Conservation (phyloP, 2,797 vertebrate genomes). For the Orestias chungarensis region DNA sequence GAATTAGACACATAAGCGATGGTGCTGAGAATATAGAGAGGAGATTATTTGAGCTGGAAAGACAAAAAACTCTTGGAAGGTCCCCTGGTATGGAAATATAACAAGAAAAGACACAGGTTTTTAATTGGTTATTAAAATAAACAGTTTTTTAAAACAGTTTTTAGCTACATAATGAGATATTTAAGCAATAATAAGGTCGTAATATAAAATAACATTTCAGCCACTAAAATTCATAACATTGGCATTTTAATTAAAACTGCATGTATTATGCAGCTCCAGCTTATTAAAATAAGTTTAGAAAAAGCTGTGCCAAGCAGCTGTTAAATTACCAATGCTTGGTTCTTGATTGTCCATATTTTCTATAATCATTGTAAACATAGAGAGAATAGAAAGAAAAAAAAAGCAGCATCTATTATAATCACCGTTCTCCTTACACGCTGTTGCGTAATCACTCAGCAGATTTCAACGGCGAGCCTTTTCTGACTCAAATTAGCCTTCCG, state of each 20-base stretch:
- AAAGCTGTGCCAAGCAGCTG: conserved; percentile 39
- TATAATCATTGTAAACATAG: conserved; percentile 34
- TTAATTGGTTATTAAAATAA: no score
- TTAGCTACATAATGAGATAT: not conserved
- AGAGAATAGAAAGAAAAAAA: not conserved
- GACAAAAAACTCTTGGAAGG: not conserved
- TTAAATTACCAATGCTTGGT: conserved; percentile 28
- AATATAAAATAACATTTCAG: not conserved
- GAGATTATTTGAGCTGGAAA: not conserved
- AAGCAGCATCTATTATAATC: conserved; percentile 33
- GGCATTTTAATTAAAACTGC: not conserved
- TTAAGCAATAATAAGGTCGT: not conserved
- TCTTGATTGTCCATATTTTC: conserved; percentile 34
- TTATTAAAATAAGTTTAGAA: conserved; percentile 4
- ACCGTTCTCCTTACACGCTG: conserved; percentile 26
- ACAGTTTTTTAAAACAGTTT: not conserved
- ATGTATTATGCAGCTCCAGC: not conserved
- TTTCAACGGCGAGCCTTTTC: conserved; percentile 18
- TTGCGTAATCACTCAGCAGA: conserved; percentile 28
- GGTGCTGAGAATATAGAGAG: not conserved
- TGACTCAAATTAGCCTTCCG: conserved; percentile 25
- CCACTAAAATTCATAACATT: not conserved
- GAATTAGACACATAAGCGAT: not conserved
- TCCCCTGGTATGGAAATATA: no score
- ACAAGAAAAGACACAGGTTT: no score